Base-by-base conservation (phyloP, 2,113 vertebrate genomes). In the Pluvialis apricaria region DNA sequence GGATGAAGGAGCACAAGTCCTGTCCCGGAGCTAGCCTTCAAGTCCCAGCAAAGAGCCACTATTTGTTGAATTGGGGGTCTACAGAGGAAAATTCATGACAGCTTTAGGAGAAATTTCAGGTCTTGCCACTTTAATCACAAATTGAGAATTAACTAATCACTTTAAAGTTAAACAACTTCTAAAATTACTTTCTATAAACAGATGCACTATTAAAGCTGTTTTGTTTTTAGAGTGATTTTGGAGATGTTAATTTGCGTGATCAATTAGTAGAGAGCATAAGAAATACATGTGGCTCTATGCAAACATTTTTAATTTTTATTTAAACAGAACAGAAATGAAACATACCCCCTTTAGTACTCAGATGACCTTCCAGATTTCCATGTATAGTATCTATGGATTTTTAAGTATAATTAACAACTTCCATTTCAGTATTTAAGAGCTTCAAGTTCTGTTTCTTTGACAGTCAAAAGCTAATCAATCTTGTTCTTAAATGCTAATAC, bases 401-500 rank as follows among this genome's bases (percentile, higher is more conserved):
- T 97, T 96, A 98, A 97, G 92, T 92, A 91, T 97, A 98, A 98
- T 98, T 97, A 98, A 97, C 96, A 97, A 87, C 83, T 98, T 94
- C 82, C 95, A 92, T 92, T 97, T 97, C 94, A 82, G 87, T 85
- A 84, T 94, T 96, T 95, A 97, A 97, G 94, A 95, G 93, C 96
- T 97, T 95, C 85, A 96, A 93, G 83, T 92, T 98, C 89, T 96
- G 79, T 96, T 98, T 97, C 96, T 95, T 96, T 97, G 95, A 97
- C 95, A 96, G 95, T 97, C 90, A 97, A 98, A 97, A 98, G 94
- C 95, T 95, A 97, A 97, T 98, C 98, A 98, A 97, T 97, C 97
- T 98, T 97, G 51, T 97, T 97, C 96, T 97, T 97, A 97, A 98
- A 98, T 98, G 97, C 94, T 97, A 98, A 98, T 98, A 96, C 77